Evolutionary conservation across 2,888 invertebrate species (phyloP), one percentile per base, ranked within the genome.

Genomic region (Cetonia aurata): DNA sequence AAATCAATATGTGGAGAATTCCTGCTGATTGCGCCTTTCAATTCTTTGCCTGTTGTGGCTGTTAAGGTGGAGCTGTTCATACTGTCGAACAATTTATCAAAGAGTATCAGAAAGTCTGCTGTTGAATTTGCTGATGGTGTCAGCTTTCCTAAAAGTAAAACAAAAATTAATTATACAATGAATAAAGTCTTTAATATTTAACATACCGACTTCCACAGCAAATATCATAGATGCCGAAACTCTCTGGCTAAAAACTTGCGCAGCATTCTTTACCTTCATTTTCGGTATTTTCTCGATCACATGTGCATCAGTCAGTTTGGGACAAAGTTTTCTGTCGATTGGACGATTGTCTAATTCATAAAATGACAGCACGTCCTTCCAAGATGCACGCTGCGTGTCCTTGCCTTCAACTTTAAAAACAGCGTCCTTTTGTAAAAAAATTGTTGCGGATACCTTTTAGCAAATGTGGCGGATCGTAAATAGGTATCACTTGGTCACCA

Each of bases 21-120:
- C n/a, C n/a, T n/a, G n/a, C n/a, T n/a, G n/a, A n/a, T n/a, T n/a
- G n/a, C n/a, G n/a, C n/a, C n/a, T n/a, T n/a, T n/a, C n/a, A n/a
- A n/a, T n/a, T n/a, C n/a, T n/a, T n/a, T n/a, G n/a, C n/a, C n/a
- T n/a, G n/a, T n/a, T n/a, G 19, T 9, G 9, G 53, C 12, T 25
- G 53, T 25, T 25, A 48, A 13, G 25, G 13, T 12, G 9, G 25
- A 33, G 0, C 50, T 56, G 71, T 75, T 75, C 9, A 74, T 33
- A 13, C 74, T 75, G 37, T 73, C 74, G 55, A 76, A 75, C 17
- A 75, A 31, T 62, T 71, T 62, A 48, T 76, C 75, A 1, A 73
- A 15, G 25, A 75, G 73, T 48, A 75, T 55, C 37, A 76, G 69
- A 31, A 74, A 72, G 25, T 75, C 72, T 3, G 71, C 76, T 46